Evolutionary conservation across 2,113 vertebrate genomes (phyloP), one percentile per base, ranked within the genome.

Genomic region (Passer montanus): DNA sequence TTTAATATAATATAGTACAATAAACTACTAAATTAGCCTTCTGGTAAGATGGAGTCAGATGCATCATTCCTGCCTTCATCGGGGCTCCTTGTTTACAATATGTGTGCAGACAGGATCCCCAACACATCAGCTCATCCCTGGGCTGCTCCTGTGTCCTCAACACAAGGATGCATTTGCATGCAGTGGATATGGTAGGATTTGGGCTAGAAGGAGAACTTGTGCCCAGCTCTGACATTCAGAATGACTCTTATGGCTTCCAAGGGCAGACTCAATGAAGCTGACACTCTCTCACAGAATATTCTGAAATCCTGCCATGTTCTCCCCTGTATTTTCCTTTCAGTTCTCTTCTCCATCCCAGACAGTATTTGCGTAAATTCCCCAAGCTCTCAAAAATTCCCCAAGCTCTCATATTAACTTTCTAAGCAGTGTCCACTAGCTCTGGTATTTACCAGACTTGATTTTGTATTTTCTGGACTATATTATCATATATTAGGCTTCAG

Each of bases 41-140:
- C 41, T 41, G 41, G 15, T 41, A 41, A 41, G 41, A 41, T 41
- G 41, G 14, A 41, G 41, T 41, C 41, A 41, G 41, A 41, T 41
- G 13, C 41, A 41, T 41, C 41, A 41, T 41, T 41, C 41, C 41
- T 41, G 41, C 41, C 41, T 41, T 15, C 14, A 5, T 41, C 41
- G 6, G 41, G 41, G 41, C 41, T 41, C 41, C 14, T 41, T 41
- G 41, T 41, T 41, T 19, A 46, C 46, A 21, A 46, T 0, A 1
- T 56, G n/a, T 22, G 22, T 18, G 15, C 28, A 53, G 21, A 21
- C 19, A 55, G 53, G 28, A 27, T 24, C 66, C 46, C 15, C 1
- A 69, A 31, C 1, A 0, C 1, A 1, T 22, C 79, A 33, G 35
- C n/a, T 68, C 53, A 17, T 15, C 31, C 66, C 27, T 53, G 20